Percentiles rank a stretch among this genome's conserved stretches.
phyloP scores from a whole-genome alignment of 1,140 invertebrate species.

The Eurytemora carolleeae region DNA sequence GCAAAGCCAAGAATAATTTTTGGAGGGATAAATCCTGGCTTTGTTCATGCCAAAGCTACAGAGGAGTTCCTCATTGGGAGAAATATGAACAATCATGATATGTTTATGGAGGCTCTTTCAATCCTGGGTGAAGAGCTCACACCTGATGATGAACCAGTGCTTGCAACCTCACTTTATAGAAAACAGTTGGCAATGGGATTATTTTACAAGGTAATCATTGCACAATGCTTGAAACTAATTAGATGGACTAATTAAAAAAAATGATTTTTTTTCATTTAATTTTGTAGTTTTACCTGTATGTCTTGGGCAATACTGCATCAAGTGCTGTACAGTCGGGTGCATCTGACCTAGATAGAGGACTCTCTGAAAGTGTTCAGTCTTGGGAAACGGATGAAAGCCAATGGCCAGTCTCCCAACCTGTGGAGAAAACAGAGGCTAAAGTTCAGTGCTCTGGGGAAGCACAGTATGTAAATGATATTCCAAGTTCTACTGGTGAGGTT shows the following conservation, averaged over 20 bases:
- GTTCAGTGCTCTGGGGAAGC: slow-evolving; percentile 43
- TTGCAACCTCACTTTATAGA: slow-evolving; percentile 41
- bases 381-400: slow-evolving; percentile 46
- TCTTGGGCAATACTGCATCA: slow-evolving; percentile 18
- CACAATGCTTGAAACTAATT: not conserved
- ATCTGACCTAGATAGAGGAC: slow-evolving; percentile 29
- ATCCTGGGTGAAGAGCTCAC: slow-evolving; percentile 37
- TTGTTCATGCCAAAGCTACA: slow-evolving; percentile 38
- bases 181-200: slow-evolving; percentile 38
- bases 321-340: slow-evolving; percentile 25
- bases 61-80: slow-evolving; percentile 41
- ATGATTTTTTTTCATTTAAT: not conserved
- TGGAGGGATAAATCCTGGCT: slow-evolving; percentile 37
- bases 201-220: slow-evolving; percentile 45
- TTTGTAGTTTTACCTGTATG: slow-evolving; percentile 20
- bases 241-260: not conserved
- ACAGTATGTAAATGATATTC: slow-evolving; percentile 29
- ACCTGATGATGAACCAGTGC: slow-evolving; percentile 38
- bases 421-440: slow-evolving; percentile 51
- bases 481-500: slow-evolving; percentile 24
- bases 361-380: slow-evolving; percentile 42
- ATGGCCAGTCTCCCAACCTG: slow-evolving; percentile 55
- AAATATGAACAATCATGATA: slow-evolving; percentile 31
- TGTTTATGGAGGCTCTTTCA: slow-evolving; percentile 35
- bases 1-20: slow-evolving; percentile 38